Percentiles rank a stretch among this genome's conserved stretches.
phyloP scores from a whole-genome alignment of 2,888 invertebrate genomes.

The Diloba caeruleocephala region DNA sequence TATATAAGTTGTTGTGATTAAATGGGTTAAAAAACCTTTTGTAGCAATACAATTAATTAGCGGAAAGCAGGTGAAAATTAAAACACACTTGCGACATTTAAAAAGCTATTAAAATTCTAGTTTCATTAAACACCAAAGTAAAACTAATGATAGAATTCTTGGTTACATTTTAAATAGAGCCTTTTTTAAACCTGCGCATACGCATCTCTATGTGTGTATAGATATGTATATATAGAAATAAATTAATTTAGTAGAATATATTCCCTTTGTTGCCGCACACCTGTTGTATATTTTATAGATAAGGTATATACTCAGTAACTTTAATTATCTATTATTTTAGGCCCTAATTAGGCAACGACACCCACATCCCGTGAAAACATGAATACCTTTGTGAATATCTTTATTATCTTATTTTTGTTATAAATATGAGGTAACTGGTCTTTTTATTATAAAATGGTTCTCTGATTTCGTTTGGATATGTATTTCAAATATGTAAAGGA shows the following conservation, averaged over 20 bases:
- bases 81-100: constrained; percentile 19
- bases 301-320: constrained; percentile 44
- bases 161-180: constrained; percentile 25
- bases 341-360: constrained; percentile 51
- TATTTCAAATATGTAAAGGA: too few relatives aligned
- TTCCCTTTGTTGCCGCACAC: constrained; percentile 47
- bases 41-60: constrained; percentile 25
- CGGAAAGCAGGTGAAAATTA: constrained; percentile 42
- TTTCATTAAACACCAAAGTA: constrained; percentile 33
- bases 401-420: too few relatives aligned
- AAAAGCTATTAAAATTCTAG: constrained; percentile 36
- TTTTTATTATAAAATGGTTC: constrained; percentile 20
- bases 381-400: constrained; percentile 18
- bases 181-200: constrained; percentile 30
- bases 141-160: constrained; percentile 31
- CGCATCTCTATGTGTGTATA: constrained; percentile 36
- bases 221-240: too few relatives aligned
- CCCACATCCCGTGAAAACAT: constrained; percentile 38
- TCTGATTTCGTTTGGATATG: constrained; percentile 2
- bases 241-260: constrained; percentile 57
- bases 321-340: constrained; percentile 56
- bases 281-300: constrained; percentile 59
- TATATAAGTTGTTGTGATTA: too few relatives aligned
- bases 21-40: constrained; percentile 4
- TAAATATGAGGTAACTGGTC: too few relatives aligned